Conservation (phyloP, 1,140 invertebrate species). For the Nephila pilipes region DNA sequence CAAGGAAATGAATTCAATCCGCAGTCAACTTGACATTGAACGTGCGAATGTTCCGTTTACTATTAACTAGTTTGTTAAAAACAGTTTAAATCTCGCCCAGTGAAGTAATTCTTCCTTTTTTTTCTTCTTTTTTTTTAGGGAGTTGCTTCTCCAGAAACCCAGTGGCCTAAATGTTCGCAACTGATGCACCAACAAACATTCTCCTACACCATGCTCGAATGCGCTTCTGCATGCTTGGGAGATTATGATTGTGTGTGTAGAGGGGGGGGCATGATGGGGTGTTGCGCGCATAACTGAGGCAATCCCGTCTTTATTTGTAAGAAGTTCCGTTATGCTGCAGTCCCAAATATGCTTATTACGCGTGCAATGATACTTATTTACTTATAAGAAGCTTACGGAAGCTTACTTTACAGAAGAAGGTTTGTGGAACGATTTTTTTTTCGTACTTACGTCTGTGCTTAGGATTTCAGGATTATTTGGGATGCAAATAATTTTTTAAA, state of each 20-base stretch:
- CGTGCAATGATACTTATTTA: not conserved
- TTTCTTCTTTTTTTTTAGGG: not conserved
- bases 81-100: not conserved
- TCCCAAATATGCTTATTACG: not conserved
- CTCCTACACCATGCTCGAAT: not conserved
- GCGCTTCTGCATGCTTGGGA: not conserved
- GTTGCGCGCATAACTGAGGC: not conserved
- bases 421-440: not conserved
- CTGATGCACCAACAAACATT: not conserved
- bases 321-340: not conserved
- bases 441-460: too few relatives aligned
- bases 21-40: too few relatives aligned
- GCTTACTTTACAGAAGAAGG: too few relatives aligned
- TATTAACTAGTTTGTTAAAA: not conserved
- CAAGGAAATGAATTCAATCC: too few relatives aligned
- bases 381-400: slow-evolving; percentile 1
- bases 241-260: not conserved
- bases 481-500: too few relatives aligned
- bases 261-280: not conserved
- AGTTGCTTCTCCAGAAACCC: slow-evolving; percentile 30
- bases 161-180: slow-evolving; percentile 15
- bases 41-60: not conserved
- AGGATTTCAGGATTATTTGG: too few relatives aligned
- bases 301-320: not conserved
- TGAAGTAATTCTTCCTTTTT: not conserved